Conservation (phyloP, 2,113 vertebrate genomes). For the Anseranas semipalmata region DNA sequence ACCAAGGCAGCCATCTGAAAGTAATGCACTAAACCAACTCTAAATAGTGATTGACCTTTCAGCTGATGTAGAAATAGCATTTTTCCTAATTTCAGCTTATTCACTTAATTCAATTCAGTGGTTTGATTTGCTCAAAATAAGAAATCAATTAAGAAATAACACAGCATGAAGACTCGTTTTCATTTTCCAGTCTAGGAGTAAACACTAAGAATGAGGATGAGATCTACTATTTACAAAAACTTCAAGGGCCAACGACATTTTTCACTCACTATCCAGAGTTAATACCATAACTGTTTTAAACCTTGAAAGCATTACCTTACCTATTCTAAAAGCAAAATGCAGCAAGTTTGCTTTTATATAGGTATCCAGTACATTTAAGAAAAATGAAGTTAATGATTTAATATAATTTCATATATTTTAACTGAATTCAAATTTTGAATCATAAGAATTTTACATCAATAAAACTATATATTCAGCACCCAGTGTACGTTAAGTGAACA, state of each 20-base stretch:
- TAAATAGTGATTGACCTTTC: neutral
- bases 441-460: neutral
- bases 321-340: neutral
- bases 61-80: neutral
- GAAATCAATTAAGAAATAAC: conserved; percentile 27
- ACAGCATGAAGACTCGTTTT: neutral
- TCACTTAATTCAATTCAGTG: conserved; percentile 9
- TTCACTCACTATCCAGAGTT: neutral
- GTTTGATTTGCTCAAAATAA: conserved; percentile 21
- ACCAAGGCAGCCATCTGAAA: neutral
- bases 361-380: neutral
- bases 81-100: conserved; percentile 8
- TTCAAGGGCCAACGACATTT: neutral
- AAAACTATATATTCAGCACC: neutral
- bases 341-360: neutral
- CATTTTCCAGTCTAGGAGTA: neutral
- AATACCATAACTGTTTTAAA: neutral
- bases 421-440: neutral
- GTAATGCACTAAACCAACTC: neutral
- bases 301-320: neutral
- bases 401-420: neutral
- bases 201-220: neutral
- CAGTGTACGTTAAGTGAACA: neutral
- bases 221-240: neutral
- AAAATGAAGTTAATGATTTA: neutral